phyloP scores from a whole-genome alignment of 2,113 vertebrate species.

The Balaenoptera acutorostrata region DNA sequence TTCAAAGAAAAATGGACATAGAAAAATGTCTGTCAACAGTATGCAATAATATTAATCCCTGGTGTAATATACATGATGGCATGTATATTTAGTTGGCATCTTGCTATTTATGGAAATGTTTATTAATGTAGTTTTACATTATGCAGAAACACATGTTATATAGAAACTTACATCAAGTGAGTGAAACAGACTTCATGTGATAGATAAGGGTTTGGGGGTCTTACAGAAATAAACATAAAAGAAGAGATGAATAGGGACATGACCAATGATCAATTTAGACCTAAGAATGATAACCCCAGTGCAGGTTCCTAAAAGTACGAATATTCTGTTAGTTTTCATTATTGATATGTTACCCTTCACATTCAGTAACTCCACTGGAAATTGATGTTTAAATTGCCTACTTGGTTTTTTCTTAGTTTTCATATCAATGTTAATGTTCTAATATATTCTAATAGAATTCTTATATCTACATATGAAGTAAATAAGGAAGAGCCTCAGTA shows the following conservation, averaged over 20 bases:
- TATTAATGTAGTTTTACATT: neutral
- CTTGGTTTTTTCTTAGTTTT: neutral
- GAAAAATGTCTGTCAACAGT: neutral
- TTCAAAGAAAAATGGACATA: neutral
- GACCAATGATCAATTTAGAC: neutral
- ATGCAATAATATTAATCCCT: neutral
- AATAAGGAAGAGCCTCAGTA: neutral
- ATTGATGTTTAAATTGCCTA: neutral
- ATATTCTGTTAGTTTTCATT: neutral
- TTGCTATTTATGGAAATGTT: neutral
- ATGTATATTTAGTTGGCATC: neutral
- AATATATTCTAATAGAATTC: neutral
- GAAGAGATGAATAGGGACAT: neutral
- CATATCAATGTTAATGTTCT: neutral
- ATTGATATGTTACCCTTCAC: neutral
- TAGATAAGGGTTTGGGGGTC: fast-evolving
- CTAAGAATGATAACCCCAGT: too few relatives aligned
- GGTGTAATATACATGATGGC: neutral
- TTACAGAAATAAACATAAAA: neutral
- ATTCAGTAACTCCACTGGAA: neutral
- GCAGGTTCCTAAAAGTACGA: neutral
- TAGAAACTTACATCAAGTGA: neutral
- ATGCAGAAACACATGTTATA: neutral
- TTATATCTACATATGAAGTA: neutral
- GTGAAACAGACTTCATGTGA: neutral